Base-by-base conservation (phyloP, 2,888 invertebrate genomes). In the Nomada goodeniana region DNA sequence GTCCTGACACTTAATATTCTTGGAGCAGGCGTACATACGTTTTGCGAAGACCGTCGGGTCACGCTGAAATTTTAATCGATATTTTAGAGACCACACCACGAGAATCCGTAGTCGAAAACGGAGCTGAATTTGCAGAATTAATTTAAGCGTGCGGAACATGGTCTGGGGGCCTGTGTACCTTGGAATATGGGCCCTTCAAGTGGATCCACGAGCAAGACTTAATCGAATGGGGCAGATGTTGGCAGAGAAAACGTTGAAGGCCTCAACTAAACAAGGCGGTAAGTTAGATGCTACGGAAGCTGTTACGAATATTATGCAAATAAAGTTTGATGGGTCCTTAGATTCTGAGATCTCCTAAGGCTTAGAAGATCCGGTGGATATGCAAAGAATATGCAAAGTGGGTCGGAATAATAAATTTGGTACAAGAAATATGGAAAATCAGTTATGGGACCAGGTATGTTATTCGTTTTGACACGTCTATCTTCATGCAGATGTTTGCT, bases 1-100 rank as follows among this genome's bases (percentile, higher is more conserved):
- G 83, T 85, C 84, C 86, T 87, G 84, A 81, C 81, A 86, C 88
- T 86, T 86, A 87, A 87, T 87, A 88, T 88, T 88, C 86, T 76
- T 59, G 78, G 83, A 83, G 78, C 70, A 83, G 80, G 78, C 78
- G 72, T 26, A 65, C 52, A 36, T 7, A 36, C 36, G 63, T 84
- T 87, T 88, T 84, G 84, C 84, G 86, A 84, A 82, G 55, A 78
- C 57, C 81, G 75, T 44, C 67, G 78, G 7, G 36, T 7, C 36
- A 36, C 36, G 36, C 36, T 7, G 36, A 80, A 82, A 87, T 83
- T 86, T 87, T 84, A 75, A 72, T 75, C 72, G 76, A 86, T 80
- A 85, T 85, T 76, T 85, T 74, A 52, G 82, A 78, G 82, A 76
- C 84, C 87, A 64, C 80, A 74, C 76, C 44, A 52, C 44, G 60